phyloP scores from a whole-genome alignment of 2,113 vertebrate species.

The Toxotes jaculatrix region DNA sequence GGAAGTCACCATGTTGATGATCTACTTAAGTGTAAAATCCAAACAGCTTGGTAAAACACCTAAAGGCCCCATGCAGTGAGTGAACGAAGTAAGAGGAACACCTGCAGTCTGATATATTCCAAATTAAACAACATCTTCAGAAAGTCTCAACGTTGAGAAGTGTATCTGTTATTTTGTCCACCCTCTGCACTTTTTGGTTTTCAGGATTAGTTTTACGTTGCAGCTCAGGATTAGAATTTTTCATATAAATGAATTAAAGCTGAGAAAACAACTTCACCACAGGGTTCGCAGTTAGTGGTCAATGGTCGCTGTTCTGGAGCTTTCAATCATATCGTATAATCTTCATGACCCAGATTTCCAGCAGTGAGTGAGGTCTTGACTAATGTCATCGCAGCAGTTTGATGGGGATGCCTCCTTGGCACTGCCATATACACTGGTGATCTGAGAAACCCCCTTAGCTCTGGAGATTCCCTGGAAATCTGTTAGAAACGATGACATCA shows the following conservation, averaged over 20 bases:
- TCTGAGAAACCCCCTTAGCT: conserved; percentile 8
- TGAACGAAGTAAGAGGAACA: conserved; percentile 8
- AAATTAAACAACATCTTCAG: neutral
- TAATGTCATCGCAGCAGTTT: conserved; percentile 12
- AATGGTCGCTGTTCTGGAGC: neutral
- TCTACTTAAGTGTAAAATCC: neutral
- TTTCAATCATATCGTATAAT: neutral
- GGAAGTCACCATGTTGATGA: neutral
- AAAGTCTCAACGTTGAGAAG: neutral
- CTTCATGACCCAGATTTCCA: conserved; percentile 14
- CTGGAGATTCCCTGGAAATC: conserved; percentile 32
- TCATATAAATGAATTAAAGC: neutral
- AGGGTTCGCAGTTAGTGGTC: neutral
- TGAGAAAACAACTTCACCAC: neutral
- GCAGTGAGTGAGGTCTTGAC: conserved; percentile 1
- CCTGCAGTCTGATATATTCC: neutral
- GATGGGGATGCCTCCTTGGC: conserved; percentile 21
- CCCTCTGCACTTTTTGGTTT: neutral
- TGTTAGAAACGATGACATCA: conserved; percentile 27
- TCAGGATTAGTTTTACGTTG: neutral
- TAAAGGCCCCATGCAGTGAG: neutral
- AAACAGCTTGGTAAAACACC: neutral
- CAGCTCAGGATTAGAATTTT: neutral
- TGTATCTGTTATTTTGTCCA: neutral
- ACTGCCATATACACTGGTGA: neutral